These are phyloP conservation scores for Panulirus ornatus DNA, from an alignment of 1,140 invertebrate genomes.

Conservation along the genomic window DNA sequence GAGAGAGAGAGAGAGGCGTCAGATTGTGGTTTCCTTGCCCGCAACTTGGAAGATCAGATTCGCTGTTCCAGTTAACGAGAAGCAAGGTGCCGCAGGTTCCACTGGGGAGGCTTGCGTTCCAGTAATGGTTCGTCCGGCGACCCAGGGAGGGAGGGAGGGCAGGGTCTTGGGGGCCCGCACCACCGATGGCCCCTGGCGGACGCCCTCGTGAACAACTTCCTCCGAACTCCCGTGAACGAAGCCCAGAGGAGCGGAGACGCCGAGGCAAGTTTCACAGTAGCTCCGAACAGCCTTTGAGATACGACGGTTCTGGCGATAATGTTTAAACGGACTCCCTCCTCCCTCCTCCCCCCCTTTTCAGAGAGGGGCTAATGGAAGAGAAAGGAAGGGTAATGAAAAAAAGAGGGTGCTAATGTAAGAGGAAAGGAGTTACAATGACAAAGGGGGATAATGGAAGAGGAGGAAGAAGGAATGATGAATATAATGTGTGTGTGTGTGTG, in stretches of 20 bases:
- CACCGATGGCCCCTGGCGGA: too few relatives aligned
- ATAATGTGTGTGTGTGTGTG: too few relatives aligned
- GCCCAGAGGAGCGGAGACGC: background rate
- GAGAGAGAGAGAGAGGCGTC: constrained; percentile 24
- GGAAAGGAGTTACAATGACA: background rate
- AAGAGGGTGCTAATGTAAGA: background rate
- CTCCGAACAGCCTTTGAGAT: constrained; percentile 51
- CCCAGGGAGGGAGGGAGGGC: background rate
- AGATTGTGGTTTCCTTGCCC: constrained; percentile 57
- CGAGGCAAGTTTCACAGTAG: constrained; percentile 49
- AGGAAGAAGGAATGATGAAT: background rate
- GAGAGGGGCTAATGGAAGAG: background rate
- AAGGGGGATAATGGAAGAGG: background rate
- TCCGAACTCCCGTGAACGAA: background rate
- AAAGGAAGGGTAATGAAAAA: background rate
- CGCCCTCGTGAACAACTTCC: too few relatives aligned
- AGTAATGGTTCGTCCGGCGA: constrained; percentile 15
- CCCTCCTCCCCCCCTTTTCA: background rate
- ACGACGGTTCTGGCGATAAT: constrained; percentile 37
- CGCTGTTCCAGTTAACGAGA: constrained; percentile 62
- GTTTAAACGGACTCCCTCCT: constrained; percentile 12
- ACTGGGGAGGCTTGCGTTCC: background rate
- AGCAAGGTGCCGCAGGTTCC: constrained; percentile 11
- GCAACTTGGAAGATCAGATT: constrained; percentile 64
- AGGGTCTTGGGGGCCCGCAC: too few relatives aligned